These are phyloP conservation scores for Copidosoma aretas DNA, from an alignment of 2,888 invertebrate genomes.

Conservation along the genomic window DNA sequence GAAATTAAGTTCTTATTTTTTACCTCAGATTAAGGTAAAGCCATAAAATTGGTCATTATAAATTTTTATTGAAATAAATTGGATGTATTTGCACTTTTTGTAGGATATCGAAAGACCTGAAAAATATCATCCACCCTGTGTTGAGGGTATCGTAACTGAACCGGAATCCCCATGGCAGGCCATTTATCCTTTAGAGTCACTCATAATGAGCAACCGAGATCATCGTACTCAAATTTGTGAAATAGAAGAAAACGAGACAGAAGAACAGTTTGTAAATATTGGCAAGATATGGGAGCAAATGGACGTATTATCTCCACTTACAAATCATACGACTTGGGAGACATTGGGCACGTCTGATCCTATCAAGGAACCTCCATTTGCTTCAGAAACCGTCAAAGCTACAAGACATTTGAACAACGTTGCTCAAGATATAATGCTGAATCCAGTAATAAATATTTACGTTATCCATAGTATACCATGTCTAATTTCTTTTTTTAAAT, in stretches of 20 bases:
- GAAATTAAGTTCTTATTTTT: constrained; percentile 42
- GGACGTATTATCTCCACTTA: constrained; percentile 31
- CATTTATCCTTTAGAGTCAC: constrained; percentile 17
- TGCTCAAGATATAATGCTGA: constrained; percentile 41
- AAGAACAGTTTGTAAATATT: constrained; percentile 18
- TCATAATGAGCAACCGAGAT: constrained; percentile 7
- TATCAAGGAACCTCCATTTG: constrained; percentile 49
- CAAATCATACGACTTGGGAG: constrained; percentile 55
- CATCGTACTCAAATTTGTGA: constrained; percentile 26
- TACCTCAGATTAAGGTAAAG: constrained; percentile 44
- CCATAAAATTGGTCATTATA: not conserved
- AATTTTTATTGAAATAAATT: too few relatives aligned
- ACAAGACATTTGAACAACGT: constrained; percentile 53
- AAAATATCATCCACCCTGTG: constrained; percentile 24
- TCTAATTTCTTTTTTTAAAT: not conserved
- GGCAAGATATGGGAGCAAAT: constrained; percentile 45
- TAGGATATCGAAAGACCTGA: constrained; percentile 26
- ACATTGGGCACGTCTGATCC: constrained; percentile 50
- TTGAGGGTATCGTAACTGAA: constrained; percentile 45
- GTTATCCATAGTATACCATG: not conserved
- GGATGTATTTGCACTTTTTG: too few relatives aligned
- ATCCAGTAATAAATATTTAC: constrained; percentile 10
- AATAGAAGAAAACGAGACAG: constrained; percentile 19
- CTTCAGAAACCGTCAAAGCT: constrained; percentile 51
- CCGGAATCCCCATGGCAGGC: constrained; percentile 43